Conservation (phyloP, 2,113 vertebrate genomes). For the Odocoileus hemionus region DNA sequence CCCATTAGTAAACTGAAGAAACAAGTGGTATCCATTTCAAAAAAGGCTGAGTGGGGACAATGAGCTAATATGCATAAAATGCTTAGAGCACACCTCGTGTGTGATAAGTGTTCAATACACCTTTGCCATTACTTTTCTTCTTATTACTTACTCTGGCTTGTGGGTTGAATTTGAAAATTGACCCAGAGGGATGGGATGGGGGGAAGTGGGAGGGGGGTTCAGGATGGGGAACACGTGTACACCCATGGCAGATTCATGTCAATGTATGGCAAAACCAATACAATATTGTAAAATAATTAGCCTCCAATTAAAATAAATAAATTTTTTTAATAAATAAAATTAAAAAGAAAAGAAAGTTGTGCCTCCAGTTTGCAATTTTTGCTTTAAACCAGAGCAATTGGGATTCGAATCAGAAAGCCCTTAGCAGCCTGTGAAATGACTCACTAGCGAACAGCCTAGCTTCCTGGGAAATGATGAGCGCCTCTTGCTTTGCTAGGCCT, state of each 20-base stretch:
- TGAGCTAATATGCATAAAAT: neutral
- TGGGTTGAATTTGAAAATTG: neutral
- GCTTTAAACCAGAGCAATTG: neutral
- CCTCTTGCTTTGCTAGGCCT: neutral
- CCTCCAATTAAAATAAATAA: no score
- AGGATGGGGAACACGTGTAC: no score
- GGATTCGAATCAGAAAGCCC: neutral
- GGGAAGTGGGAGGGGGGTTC: no score
- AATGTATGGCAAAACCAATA: no score
- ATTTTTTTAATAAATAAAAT: no score
- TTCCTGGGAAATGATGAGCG: neutral
- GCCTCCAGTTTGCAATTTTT: neutral
- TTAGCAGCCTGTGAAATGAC: neutral
- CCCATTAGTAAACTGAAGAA: neutral
- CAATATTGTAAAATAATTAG: no score
- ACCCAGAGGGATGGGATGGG: no score
- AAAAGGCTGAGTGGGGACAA: neutral
- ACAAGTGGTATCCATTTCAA: neutral
- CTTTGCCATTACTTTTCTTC: neutral
- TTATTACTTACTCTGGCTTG: neutral
- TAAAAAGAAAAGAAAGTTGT: neutral
- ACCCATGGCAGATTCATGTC: no score
- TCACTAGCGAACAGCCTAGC: neutral
- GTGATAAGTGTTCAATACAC: neutral
- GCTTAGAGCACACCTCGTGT: neutral